These are phyloP conservation scores for Pachycephala philippinensis DNA, from an alignment of 2,113 vertebrate genomes.

Conservation along the genomic window DNA sequence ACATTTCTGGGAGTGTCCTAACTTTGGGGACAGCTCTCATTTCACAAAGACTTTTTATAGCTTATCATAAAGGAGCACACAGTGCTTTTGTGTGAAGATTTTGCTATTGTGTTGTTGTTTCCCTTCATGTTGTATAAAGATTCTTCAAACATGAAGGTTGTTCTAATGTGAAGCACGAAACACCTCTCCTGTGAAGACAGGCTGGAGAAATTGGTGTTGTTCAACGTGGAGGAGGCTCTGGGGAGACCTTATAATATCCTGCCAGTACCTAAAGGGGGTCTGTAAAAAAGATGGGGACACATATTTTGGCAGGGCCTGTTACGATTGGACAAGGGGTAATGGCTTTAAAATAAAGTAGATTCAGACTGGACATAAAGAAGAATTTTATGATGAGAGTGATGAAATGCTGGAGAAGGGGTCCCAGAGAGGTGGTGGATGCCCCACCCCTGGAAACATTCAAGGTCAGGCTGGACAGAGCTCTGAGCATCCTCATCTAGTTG, in stretches of 20 bases:
- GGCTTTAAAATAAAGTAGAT: neutral
- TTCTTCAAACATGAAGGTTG: neutral
- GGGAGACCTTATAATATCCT: neutral
- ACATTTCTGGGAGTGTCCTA: neutral
- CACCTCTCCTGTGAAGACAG: neutral
- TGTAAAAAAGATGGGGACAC: neutral
- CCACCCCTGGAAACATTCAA: neutral
- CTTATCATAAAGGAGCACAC: neutral
- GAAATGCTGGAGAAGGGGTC: neutral
- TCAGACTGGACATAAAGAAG: neutral
- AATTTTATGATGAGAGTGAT: neutral
- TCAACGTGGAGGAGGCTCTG: neutral
- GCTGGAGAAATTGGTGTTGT: neutral
- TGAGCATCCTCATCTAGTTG: neutral
- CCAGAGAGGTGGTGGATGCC: neutral
- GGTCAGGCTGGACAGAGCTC: neutral
- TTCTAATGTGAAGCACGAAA: neutral
- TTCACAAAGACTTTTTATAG: neutral
- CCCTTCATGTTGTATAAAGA: neutral
- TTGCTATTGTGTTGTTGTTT: neutral
- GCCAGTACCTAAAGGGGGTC: neutral
- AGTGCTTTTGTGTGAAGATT: neutral
- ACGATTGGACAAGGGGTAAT: accelerated
- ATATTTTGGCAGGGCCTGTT: neutral
- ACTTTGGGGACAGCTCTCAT: neutral